Evolutionary conservation across 2,113 vertebrate species (phyloP), one percentile per base, ranked within the genome.

Genomic region (Eidolon helvum): DNA sequence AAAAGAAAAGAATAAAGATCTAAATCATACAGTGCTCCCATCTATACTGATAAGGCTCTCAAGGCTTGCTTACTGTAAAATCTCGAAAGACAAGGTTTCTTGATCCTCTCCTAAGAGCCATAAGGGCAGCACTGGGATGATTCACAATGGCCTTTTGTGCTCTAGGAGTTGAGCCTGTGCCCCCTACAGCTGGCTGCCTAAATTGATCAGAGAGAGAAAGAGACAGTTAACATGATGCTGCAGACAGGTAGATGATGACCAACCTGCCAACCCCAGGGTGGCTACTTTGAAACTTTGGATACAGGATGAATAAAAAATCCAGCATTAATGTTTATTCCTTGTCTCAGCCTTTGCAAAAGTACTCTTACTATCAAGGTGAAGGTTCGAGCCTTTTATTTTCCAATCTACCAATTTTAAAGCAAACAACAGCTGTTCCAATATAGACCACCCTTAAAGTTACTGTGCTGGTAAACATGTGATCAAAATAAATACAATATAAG

Each of bases 51-150:
- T 15, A 69, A 93, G 33, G 89, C 48, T 93, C 94, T 72, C 30
- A 65, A 50, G 57, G 53, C 53, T 48, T 94, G 98, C 99, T 99
- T 97, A 99, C 99, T 98, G 99, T 99, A 98, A 99, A 99, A 98
- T 99, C 99, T 99, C 99, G 99, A 99, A 99, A 99, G 99, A 99
- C 99, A 96, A 99, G 99, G 98, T 99, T 99, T 98, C 99, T 99
- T 85, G 99, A 99, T 98, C 99, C 99, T 97, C 99, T 99, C 94
- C 99, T 99, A 21, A 99, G 99, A 87, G 99, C 99, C 99, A 99
- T 99, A 71, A 99, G 99, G 95, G 99, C 99, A 97, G 99, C 99
- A 93, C 99, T 99, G 43, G 99, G 99, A 98, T 99, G 99, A 98
- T 99, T 99, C 98, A 99, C 99, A 98, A 99, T 99, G 96, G 99